Conservation (phyloP, 2,888 invertebrate genomes). For the Eucriotettix oculatus region DNA sequence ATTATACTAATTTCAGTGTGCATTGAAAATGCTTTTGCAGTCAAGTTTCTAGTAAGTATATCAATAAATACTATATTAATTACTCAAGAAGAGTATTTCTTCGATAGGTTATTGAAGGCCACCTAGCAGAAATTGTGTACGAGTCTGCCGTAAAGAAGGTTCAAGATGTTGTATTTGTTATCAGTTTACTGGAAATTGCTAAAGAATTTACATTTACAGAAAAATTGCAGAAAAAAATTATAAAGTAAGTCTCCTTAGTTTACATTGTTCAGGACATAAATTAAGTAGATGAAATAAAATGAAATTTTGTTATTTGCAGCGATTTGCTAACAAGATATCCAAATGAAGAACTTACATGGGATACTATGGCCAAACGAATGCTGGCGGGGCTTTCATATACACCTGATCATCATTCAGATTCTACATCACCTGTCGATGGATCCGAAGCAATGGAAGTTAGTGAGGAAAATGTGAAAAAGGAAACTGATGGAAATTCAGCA, state of each 20-base stretch:
- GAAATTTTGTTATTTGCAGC: slow-evolving; percentile 15
- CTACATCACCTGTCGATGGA: neutral
- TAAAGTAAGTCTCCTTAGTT: slow-evolving; percentile 8
- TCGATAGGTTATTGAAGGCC: slow-evolving; percentile 16
- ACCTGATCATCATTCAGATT: neutral
- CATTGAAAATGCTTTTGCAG: too few relatives aligned
- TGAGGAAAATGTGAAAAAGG: neutral
- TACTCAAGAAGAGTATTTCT: neutral
- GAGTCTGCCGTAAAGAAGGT: slow-evolving; percentile 40
- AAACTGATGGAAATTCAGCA: too few relatives aligned
- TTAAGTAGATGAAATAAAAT: too few relatives aligned
- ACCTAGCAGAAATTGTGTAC: slow-evolving; percentile 42
- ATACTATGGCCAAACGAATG: slow-evolving; percentile 40
- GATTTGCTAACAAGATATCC: slow-evolving; percentile 32
- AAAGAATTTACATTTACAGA: slow-evolving; percentile 40
- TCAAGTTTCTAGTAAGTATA: too few relatives aligned
- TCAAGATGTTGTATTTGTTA: slow-evolving; percentile 36
- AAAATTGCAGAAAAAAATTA: slow-evolving; percentile 32
- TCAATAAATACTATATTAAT: neutral
- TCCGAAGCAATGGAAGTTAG: neutral
- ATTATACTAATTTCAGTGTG: too few relatives aligned
- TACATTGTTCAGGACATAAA: too few relatives aligned
- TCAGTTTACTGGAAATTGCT: slow-evolving; percentile 39
- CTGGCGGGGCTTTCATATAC: slow-evolving; percentile 26
- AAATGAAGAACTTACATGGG: slow-evolving; percentile 38